A percentile compares a stretch with the other conserved stretches of the same genome.
Conservation (phyloP, 1,140 invertebrate genomes). For the Linepithema humile region DNA sequence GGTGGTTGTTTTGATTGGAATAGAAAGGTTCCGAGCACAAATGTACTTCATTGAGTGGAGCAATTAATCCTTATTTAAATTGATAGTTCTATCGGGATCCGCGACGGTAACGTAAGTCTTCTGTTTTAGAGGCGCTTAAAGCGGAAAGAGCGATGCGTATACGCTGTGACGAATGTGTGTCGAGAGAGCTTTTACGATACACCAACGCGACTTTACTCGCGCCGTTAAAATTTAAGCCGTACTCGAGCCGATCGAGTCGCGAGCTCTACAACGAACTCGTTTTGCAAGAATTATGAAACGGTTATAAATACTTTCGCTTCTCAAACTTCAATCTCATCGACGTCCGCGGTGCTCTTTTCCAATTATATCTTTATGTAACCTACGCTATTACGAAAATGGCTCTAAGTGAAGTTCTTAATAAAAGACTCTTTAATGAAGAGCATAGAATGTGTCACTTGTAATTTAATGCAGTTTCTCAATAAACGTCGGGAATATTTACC, state of each 20-base stretch:
- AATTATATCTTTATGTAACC: constrained; percentile 21
- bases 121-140: constrained; percentile 20
- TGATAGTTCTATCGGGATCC: constrained; percentile 47
- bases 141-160: constrained; percentile 20
- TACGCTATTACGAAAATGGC: background rate
- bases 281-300: constrained; percentile 37
- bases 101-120: background rate
- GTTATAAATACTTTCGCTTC: constrained; percentile 17
- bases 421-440: background rate
- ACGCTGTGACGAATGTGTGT: constrained; percentile 10
- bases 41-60: constrained; percentile 14
- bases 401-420: background rate
- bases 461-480: background rate
- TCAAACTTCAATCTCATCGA: background rate
- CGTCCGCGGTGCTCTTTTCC: background rate
- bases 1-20: constrained; percentile 12
- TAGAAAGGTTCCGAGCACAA: constrained; percentile 13
- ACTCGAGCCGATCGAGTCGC: background rate
- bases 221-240: background rate
- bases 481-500: background rate
- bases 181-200: constrained; percentile 31
- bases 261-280: background rate
- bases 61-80: constrained; percentile 61
- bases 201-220: background rate
- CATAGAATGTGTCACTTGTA: background rate